Base-by-base conservation (phyloP, 2,888 invertebrate species). In the Epinotia bilunana region DNA sequence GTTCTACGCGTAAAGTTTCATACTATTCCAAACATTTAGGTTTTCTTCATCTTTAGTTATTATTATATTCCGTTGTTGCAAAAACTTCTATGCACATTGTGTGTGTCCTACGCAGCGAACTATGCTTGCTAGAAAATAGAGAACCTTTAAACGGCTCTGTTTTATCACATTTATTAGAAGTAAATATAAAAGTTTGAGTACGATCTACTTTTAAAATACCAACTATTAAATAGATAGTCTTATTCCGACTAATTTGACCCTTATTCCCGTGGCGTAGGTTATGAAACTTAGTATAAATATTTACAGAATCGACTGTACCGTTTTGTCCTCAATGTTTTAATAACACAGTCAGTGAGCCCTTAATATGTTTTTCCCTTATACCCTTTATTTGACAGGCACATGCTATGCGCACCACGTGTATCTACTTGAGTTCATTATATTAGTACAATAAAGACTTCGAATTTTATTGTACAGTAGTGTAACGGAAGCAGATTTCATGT, bases 401-500 rank as follows among this genome's bases (percentile, higher is more conserved):
- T 53, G 23, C 7, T 9, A 39, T 39, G 39, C 39, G 7, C 39
- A 39, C 39, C 39, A 39, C 7, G 39, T 39, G 33, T 33, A 28
- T 28, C 23, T 28, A 33, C 6, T 33, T 33, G 20, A 12, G n/a
- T 18, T 43, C 20, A 65, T 20, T 39, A 57, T 68, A 16, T 39
- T 39, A 33, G 39, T 57, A 60, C 46, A 60, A 53, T 28, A 55
- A 46, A 69, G n/a, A n/a, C 57, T 23, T 20, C 23, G 57, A 16
- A 46, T 65, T 53, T 53, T 33, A n/a, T 46, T 65, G 43, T 49
- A 58, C 63, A 39, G 61, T 61, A 16, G 63, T 58, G 63, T 49
- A 69, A 63, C 28, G 33, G 74, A 64, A 70, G 49, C 62, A 57
- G 64, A 57, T 57, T 64, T 72, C 28, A 64, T 58, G 64, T 58